These are phyloP conservation scores for Drosophila busckii DNA, from an alignment of 1,140 invertebrate genomes.

Conservation along the genomic window DNA sequence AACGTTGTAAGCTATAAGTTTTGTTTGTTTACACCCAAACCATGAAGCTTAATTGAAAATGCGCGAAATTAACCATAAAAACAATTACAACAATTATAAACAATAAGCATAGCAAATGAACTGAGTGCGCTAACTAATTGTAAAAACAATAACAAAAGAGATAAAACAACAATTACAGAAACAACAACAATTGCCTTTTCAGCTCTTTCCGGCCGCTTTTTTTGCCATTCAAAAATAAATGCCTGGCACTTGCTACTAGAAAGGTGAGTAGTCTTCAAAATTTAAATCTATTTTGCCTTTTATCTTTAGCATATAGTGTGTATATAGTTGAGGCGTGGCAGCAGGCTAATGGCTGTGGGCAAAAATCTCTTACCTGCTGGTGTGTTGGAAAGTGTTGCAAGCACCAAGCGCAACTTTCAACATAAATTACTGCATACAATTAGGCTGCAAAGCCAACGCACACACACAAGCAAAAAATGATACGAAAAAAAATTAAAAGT, in stretches of 20 bases:
- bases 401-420: conserved; percentile 51
- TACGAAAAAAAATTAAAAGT: background rate
- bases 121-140: too few species aligned
- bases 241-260: conserved; percentile 18
- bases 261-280: conserved; percentile 35
- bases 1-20: too few species aligned
- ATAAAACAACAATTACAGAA: conserved; percentile 11
- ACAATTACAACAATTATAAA: conserved; percentile 70
- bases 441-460: conserved; percentile 22
- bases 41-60: conserved; percentile 12
- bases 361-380: conserved; percentile 66
- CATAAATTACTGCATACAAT: conserved; percentile 65
- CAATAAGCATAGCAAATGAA: too few species aligned
- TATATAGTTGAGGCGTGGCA: conserved; percentile 7
- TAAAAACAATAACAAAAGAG: conserved; percentile 28
- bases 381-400: conserved; percentile 69
- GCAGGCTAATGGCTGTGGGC: conserved; percentile 38
- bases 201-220: conserved; percentile 14
- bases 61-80: conserved; percentile 60
- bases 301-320: too few species aligned
- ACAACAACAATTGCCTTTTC: conserved; percentile 25
- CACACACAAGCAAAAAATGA: background rate
- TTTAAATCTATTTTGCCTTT: too few species aligned
- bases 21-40: conserved; percentile 48
- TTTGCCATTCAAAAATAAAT: conserved; percentile 13